Evolutionary conservation across 2,113 vertebrate species (phyloP).

Genomic region (Leiothrix lutea): DNA sequence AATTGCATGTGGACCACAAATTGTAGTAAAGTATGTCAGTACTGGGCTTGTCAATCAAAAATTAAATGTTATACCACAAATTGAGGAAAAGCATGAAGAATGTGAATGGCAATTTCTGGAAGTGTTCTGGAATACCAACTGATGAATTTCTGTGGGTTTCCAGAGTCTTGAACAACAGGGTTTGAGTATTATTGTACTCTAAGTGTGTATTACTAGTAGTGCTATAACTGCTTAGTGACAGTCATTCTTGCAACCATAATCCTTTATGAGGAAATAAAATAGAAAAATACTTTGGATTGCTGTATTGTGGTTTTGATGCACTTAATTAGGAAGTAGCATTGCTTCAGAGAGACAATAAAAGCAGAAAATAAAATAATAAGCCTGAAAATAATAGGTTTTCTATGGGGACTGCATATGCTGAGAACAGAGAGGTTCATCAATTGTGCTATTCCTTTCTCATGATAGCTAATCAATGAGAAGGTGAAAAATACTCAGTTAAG

Average conservation of each 20-base stretch:
- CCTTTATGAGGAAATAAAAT: slow-evolving; percentile 11
- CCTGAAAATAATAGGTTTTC: not conserved
- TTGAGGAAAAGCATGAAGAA: not conserved
- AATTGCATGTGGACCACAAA: not conserved
- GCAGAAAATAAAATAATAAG: slow-evolving; percentile 36
- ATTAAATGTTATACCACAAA: not conserved
- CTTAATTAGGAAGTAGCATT: slow-evolving; percentile 40
- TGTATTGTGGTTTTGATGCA: not conserved
- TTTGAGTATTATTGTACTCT: not conserved
- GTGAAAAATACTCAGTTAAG: not conserved
- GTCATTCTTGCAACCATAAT: not conserved
- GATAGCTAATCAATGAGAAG: not conserved
- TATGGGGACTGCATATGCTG: not conserved
- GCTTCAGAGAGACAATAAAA: slow-evolving; percentile 27
- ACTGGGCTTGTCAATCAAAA: not conserved
- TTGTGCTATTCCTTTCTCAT: not conserved
- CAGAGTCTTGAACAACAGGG: not conserved
- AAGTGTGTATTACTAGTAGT: not conserved
- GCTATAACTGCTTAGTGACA: not conserved
- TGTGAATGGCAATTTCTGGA: not conserved
- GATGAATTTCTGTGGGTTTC: not conserved
- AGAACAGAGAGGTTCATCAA: not conserved
- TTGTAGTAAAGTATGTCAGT: not conserved
- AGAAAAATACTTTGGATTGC: not conserved
- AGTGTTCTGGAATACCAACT: not conserved